A percentile compares a stretch with the other conserved stretches of the same genome.
Evolutionary conservation across 2,113 vertebrate genomes (phyloP).

Genomic region (Myotis lucifugus): DNA sequence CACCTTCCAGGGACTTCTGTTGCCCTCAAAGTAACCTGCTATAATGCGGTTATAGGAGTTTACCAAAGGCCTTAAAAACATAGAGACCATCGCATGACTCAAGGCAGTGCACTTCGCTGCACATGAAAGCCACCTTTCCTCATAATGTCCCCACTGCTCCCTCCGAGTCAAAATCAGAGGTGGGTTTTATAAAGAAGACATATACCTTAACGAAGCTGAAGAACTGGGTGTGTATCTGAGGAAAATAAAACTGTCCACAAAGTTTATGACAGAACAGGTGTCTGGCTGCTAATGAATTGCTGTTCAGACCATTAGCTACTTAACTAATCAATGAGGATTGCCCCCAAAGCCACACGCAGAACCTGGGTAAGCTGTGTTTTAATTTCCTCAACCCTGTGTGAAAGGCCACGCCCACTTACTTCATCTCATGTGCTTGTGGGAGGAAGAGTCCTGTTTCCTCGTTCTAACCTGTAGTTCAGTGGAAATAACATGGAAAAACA

Average conservation of each 20-base stretch:
- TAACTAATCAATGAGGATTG: neutral
- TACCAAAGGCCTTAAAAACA: neutral
- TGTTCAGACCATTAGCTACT: neutral
- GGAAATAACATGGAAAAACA: neutral
- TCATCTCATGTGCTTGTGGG: neutral
- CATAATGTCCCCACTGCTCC: neutral
- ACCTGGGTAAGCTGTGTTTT: neutral
- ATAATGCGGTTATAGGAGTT: neutral
- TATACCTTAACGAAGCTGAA: neutral
- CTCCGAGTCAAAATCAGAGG: neutral
- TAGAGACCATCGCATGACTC: neutral
- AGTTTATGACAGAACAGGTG: neutral
- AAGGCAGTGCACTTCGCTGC: neutral
- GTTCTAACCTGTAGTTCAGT: neutral
- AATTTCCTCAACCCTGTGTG: neutral
- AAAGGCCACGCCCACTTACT: neutral
- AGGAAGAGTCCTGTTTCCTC: neutral
- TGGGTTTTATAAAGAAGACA: neutral
- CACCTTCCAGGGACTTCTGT: neutral
- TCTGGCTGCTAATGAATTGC: neutral
- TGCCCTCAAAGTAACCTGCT: neutral
- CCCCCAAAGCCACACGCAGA: neutral
- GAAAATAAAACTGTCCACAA: neutral
- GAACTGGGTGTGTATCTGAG: neutral
- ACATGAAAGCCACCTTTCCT: neutral